phyloP scores from a whole-genome alignment of 2,888 invertebrate species.

The Ophion ventricosus region DNA sequence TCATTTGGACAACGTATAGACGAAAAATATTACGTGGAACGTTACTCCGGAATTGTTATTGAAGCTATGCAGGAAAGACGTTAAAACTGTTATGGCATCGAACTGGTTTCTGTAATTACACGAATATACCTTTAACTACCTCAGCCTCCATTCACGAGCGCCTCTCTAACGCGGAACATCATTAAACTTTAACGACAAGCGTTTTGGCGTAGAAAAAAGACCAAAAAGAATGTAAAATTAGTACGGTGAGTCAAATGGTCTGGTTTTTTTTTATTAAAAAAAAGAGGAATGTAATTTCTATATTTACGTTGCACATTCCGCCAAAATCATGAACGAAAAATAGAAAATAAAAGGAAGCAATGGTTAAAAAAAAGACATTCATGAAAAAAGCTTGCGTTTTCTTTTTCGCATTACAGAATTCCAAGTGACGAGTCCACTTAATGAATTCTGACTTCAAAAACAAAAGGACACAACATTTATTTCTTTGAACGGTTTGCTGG shows the following conservation, averaged over 20 bases:
- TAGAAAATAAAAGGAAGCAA: too few relatives aligned
- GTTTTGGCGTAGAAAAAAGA: conserved; percentile 12
- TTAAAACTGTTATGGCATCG: conserved; percentile 53
- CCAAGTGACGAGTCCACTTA: too few relatives aligned
- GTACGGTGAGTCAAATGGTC: conserved; percentile 20
- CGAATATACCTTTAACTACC: conserved; percentile 11
- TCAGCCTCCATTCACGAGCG: conserved; percentile 1
- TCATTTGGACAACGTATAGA: too few relatives aligned
- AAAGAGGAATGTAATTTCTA: neutral
- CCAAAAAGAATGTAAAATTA: conserved; percentile 11
- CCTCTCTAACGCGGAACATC: conserved; percentile 32
- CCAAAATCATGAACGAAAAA: too few relatives aligned
- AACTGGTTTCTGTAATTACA: conserved; percentile 49
- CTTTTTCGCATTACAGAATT: too few relatives aligned
- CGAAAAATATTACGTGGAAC: neutral
- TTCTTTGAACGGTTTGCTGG: too few relatives aligned
- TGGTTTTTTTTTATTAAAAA: neutral
- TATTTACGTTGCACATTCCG: too few relatives aligned
- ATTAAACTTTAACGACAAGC: conserved; percentile 59
- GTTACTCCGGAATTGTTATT: conserved; percentile 2
- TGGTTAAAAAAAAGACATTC: too few relatives aligned
- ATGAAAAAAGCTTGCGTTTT: too few relatives aligned
- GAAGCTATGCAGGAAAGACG: conserved; percentile 10
- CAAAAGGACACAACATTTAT: neutral
- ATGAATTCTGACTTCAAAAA: neutral